These are phyloP conservation scores for Beroe forskalii DNA, from an alignment of 37 sponge, comb jelly and placozoan genomes.

Conservation along the genomic window DNA sequence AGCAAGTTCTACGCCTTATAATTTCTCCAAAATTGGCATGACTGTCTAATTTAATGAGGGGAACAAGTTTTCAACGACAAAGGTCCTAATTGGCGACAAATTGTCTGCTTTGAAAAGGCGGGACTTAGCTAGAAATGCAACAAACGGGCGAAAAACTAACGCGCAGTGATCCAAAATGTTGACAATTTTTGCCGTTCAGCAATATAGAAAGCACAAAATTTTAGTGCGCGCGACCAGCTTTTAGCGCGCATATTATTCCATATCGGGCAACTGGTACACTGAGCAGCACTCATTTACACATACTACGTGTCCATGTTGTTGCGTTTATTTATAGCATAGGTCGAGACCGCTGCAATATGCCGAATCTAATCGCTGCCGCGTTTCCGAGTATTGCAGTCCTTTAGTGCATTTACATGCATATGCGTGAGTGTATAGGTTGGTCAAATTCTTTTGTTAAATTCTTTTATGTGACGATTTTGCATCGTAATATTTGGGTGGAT, in stretches of 20 bases:
- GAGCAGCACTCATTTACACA: background rate
- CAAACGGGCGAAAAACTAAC: conserved; percentile 24
- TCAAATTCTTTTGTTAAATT: no score
- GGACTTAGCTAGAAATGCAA: conserved; percentile 1
- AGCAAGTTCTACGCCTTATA: no score
- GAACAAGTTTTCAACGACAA: no score
- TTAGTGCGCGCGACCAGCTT: background rate
- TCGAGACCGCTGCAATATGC: background rate
- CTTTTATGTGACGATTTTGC: no score
- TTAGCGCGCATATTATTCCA: conserved; percentile 58
- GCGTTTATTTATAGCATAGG: background rate
- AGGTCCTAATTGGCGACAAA: no score
- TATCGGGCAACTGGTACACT: background rate
- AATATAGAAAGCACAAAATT: conserved; percentile 37
- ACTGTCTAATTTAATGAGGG: no score
- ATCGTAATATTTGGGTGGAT: background rate
- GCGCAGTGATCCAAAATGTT: background rate
- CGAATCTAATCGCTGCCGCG: no score
- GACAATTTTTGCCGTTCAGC: background rate
- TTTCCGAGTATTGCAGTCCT: no score
- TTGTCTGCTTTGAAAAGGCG: background rate
- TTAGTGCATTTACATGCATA: no score
- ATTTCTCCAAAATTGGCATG: no score
- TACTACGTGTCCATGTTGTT: background rate
- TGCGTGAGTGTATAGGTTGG: no score